phyloP scores from a whole-genome alignment of 2,797 vertebrate genomes.

The Etheostoma nigrum region DNA sequence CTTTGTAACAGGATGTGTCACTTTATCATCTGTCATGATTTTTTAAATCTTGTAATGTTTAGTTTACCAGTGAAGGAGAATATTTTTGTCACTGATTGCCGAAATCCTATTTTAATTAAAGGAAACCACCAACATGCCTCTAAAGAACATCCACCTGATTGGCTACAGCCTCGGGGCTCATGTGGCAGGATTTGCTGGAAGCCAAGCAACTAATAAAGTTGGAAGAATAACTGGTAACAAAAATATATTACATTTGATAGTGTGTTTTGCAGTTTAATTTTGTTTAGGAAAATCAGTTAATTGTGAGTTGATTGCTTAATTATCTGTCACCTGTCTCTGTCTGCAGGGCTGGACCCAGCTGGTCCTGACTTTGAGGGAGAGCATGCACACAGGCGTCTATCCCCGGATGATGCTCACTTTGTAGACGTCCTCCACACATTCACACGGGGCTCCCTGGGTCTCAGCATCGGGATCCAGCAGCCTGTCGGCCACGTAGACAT shows the following conservation, averaged over 20 bases:
- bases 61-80: neutral
- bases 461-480: constrained; percentile 87
- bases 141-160: constrained; percentile 86
- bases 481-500: constrained; percentile 87
- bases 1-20: neutral
- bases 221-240: constrained; percentile 87
- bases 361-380: constrained; percentile 86
- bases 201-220: constrained; percentile 81
- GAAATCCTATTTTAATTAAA: constrained; percentile 40
- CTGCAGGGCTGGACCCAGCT: constrained; percentile 85
- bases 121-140: constrained; percentile 81
- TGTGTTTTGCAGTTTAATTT: neutral
- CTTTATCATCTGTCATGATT: neutral
- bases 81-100: neutral
- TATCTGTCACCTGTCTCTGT: neutral
- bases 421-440: constrained; percentile 88
- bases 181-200: constrained; percentile 88
- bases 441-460: constrained; percentile 80
- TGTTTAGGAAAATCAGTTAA: neutral
- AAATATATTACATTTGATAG: neutral
- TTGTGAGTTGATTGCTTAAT: neutral
- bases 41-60: neutral
- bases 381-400: constrained; percentile 82
- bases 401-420: constrained; percentile 85
- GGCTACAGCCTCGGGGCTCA: constrained; percentile 89